These are phyloP conservation scores for Callyntrura sp. DNA, from an alignment of 2,888 invertebrate genomes.

Conservation along the genomic window DNA sequence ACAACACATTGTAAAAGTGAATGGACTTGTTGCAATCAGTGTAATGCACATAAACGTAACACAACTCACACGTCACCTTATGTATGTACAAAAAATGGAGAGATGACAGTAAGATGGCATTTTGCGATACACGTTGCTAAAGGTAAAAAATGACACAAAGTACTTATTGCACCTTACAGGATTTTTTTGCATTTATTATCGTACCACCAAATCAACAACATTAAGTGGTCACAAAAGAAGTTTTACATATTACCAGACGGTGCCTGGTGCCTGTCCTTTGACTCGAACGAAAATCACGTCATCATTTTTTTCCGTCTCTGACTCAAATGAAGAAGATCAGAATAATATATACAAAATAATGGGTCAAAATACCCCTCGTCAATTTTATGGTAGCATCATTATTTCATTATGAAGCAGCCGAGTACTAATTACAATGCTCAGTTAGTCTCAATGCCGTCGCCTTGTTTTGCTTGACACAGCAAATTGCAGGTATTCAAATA, in stretches of 20 bases:
- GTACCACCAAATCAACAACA: neutral
- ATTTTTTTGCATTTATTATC: neutral
- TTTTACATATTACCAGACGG: neutral
- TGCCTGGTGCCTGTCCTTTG: constrained; percentile 9
- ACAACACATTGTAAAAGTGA: constrained; percentile 7
- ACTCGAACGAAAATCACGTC: neutral
- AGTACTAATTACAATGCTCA: neutral
- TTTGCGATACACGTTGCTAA: neutral
- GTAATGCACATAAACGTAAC: neutral
- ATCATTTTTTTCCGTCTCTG: neutral
- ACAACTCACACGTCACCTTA: neutral
- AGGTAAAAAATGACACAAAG: neutral
- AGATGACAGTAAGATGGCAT: neutral
- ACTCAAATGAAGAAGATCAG: constrained; percentile 21
- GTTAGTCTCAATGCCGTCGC: neutral
- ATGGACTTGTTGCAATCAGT: constrained; percentile 20
- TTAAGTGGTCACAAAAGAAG: neutral
- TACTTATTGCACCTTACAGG: neutral
- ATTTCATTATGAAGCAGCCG: neutral
- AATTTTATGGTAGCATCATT: neutral
- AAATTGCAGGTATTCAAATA: too few relatives aligned
- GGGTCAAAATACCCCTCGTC: neutral
- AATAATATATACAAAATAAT: constrained; percentile 14
- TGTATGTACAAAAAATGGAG: neutral
- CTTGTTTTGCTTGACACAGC: neutral